Percentiles rank a stretch among this genome's conserved stretches.
Evolutionary conservation across 2,797 vertebrate species (phyloP).

Genomic region (Chaetophractus vellerosus): DNA sequence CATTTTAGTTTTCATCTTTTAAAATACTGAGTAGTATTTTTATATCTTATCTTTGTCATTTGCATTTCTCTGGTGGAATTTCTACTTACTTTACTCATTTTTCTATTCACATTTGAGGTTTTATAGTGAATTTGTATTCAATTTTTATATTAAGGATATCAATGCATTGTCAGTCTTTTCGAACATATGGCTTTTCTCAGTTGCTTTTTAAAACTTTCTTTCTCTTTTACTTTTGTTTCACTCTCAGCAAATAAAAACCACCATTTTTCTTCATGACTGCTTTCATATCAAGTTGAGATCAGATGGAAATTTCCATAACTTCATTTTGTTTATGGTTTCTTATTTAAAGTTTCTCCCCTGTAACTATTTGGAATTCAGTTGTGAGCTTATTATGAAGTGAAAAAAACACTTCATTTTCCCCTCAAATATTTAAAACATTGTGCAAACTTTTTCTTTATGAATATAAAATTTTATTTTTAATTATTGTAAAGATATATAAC

Average conservation of each 20-base stretch:
- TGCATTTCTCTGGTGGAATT: neutral
- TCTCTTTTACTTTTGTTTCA: constrained; percentile 19
- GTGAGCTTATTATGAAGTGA: neutral
- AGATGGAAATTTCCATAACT: neutral
- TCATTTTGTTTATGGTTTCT: constrained; percentile 20
- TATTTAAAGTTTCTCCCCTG: neutral
- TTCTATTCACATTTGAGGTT: neutral
- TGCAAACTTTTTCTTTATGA: constrained; percentile 23
- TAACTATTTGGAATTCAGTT: constrained; percentile 16
- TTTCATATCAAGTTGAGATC: neutral
- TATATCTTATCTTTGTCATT: neutral
- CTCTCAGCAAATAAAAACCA: constrained; percentile 35
- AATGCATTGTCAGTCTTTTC: neutral
- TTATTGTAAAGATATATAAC: constrained; percentile 25
- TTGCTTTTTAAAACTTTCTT: neutral
- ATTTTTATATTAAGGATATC: constrained; percentile 20
- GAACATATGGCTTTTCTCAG: neutral
- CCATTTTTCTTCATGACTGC: neutral
- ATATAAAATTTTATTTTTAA: constrained; percentile 3
- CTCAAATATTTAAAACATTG: constrained; percentile 12
- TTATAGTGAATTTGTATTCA: neutral
- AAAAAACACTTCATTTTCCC: neutral
- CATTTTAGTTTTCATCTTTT: neutral
- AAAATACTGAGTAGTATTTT: neutral
- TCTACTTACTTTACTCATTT: constrained; percentile 30